Evolutionary conservation across 2,797 vertebrate genomes (phyloP).

Genomic region (Cossypha dichroa): DNA sequence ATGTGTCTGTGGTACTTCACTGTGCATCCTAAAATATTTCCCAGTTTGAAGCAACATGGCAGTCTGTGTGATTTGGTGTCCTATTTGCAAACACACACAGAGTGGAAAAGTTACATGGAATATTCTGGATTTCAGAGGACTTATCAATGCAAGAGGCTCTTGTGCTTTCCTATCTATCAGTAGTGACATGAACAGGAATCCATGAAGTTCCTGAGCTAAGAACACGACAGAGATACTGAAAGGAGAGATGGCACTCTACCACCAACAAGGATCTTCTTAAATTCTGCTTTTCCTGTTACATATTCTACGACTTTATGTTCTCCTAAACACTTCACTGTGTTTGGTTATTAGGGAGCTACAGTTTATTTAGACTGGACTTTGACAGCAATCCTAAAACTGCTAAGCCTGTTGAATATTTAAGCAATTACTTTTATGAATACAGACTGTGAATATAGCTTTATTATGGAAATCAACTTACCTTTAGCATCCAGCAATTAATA

Average conservation of each 20-base stretch:
- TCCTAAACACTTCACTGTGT: background rate
- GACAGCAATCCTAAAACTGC: background rate
- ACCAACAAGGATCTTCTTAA: background rate
- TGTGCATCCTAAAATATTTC: background rate
- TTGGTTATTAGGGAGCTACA: background rate
- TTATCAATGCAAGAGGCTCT: background rate
- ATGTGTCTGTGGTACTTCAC: background rate
- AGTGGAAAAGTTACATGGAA: background rate
- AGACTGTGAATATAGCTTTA: background rate
- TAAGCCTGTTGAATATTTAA: background rate
- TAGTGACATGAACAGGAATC: background rate
- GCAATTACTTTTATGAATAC: background rate
- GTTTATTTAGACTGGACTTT: background rate
- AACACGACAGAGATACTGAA: fast-evolving
- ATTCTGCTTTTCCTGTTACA: background rate
- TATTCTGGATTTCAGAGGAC: background rate
- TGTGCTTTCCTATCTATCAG: background rate
- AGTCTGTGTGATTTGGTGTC: background rate
- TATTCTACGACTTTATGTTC: background rate
- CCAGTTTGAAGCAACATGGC: background rate
- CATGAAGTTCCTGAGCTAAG: background rate
- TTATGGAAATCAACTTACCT: conserved; percentile 30
- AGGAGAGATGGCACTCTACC: background rate
- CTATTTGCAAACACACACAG: background rate
- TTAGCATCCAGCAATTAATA: conserved; percentile 16